Conservation (phyloP, 1,140 invertebrate genomes). For the Sminthurinus signatus region DNA sequence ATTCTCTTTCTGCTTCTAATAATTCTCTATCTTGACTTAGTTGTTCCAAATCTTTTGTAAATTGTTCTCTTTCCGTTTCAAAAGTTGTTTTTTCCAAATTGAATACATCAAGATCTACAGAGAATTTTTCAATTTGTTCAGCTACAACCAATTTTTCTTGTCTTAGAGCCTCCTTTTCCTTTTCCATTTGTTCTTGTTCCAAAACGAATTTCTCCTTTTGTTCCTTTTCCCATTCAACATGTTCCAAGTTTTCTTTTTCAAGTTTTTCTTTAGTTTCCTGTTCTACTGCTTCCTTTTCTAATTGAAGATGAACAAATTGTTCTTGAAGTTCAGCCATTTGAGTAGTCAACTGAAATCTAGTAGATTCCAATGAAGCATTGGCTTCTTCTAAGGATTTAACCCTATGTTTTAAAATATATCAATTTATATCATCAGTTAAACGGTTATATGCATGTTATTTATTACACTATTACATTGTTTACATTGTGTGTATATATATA, state of each 20-base stretch:
- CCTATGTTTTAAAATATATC: not conserved
- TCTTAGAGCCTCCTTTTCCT: not conserved
- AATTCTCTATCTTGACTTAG: no score
- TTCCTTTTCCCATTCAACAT: no score
- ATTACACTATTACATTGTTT: not conserved
- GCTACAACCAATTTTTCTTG: not conserved
- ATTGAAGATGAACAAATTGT: constrained; percentile 47
- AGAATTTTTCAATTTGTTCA: not conserved
- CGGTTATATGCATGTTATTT: not conserved
- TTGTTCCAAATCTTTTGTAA: not conserved
- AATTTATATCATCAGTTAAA: not conserved
- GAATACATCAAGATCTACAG: not conserved
- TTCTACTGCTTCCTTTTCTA: no score
- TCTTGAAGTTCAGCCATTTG: constrained; percentile 53
- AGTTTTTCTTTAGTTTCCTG: no score
- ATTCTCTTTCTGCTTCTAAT: not conserved
- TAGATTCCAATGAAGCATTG: constrained; percentile 43
- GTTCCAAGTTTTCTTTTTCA: no score
- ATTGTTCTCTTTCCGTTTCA: no score
- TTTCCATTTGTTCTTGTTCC: constrained; percentile 42
- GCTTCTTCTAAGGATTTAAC: constrained; percentile 39
- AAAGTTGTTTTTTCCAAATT: no score
- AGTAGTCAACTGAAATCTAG: constrained; percentile 54
- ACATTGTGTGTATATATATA: no score
- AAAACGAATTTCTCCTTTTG: constrained; percentile 42